phyloP scores from a whole-genome alignment of 2,113 vertebrate species.

The Sceloporus undulatus region DNA sequence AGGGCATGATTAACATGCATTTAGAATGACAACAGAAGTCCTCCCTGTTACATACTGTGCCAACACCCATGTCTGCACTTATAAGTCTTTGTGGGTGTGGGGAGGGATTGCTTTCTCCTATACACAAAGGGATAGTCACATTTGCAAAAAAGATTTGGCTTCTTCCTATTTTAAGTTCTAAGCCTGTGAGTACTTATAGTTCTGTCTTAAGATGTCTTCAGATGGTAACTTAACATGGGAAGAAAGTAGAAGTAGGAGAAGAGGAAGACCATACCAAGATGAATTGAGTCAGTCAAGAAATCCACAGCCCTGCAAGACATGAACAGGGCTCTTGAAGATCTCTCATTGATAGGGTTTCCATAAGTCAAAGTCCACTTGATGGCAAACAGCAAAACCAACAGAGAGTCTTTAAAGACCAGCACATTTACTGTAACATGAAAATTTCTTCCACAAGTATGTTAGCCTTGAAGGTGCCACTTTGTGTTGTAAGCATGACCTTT shows the following conservation, averaged over 20 bases:
- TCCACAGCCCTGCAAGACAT: too few relatives aligned
- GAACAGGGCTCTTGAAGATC: too few relatives aligned
- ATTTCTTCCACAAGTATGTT: background rate
- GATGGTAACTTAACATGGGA: background rate
- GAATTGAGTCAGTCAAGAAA: too few relatives aligned
- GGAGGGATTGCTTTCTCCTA: background rate
- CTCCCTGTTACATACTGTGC: background rate
- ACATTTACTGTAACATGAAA: background rate
- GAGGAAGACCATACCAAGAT: too few relatives aligned
- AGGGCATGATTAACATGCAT: background rate
- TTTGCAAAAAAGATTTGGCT: background rate
- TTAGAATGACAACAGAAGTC: background rate
- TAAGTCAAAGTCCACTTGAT: too few relatives aligned
- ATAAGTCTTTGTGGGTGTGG: background rate
- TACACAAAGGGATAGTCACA: background rate
- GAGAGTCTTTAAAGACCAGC: background rate
- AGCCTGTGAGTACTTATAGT: background rate
- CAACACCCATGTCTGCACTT: background rate
- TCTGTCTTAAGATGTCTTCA: background rate
- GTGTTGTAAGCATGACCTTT: too few relatives aligned
- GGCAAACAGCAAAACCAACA: too few relatives aligned
- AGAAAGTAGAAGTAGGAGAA: background rate
- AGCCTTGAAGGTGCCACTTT: background rate
- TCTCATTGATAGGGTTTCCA: too few relatives aligned
- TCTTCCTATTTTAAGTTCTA: slow-evolving; percentile 1